Evolutionary conservation across 2,888 invertebrate genomes (phyloP).

Genomic region (Orthonychiurus folsomi): DNA sequence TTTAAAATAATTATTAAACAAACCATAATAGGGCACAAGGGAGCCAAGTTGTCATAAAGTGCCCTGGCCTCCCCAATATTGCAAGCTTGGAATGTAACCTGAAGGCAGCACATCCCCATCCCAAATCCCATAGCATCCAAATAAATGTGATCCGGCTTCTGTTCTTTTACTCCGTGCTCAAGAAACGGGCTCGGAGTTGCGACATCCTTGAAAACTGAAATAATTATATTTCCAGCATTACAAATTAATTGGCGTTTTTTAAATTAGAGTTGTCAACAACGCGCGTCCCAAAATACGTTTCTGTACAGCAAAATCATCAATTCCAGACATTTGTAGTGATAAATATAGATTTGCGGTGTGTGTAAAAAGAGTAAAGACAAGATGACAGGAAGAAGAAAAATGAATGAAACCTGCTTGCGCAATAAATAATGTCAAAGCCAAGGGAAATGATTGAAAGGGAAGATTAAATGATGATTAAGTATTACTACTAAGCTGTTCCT

Average conservation of each 20-base stretch:
- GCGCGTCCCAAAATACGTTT: no score
- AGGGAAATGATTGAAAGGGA: no score
- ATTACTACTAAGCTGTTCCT: no score
- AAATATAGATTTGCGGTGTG: no score
- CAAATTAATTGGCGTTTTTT: neutral
- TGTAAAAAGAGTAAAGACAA: no score
- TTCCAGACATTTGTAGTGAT: no score
- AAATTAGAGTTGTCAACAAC: no score
- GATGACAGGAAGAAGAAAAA: no score
- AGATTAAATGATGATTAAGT: no score
- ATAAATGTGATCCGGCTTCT: constrained; percentile 81
- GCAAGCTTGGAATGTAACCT: constrained; percentile 92
- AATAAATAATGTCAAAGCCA: no score
- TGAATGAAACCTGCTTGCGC: no score
- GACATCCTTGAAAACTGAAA: constrained; percentile 74
- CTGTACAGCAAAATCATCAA: no score
- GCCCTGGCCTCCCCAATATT: constrained; percentile 91
- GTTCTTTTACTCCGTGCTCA: constrained; percentile 55
- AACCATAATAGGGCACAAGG: constrained; percentile 93
- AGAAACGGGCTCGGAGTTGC: constrained; percentile 74
- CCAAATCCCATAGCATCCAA: constrained; percentile 99
- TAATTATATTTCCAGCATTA: constrained; percentile 23
- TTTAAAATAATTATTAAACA: constrained; percentile 3
- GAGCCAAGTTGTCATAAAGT: constrained; percentile 93
- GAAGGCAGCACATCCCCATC: constrained; percentile 97